Evolutionary conservation across 2,888 invertebrate genomes (phyloP).

Genomic region (Mycalesis mineus): DNA sequence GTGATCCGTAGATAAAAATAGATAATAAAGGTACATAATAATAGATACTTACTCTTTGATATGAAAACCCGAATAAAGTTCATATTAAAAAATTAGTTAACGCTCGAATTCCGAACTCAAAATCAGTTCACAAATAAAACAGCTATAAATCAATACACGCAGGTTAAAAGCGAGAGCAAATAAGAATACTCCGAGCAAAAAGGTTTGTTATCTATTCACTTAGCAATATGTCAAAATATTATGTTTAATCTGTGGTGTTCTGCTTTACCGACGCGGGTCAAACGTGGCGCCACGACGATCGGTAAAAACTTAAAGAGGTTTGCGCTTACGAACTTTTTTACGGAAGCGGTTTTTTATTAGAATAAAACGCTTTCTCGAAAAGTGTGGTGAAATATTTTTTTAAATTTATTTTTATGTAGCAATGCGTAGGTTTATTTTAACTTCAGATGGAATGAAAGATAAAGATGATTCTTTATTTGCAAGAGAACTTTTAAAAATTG

Average conservation of each 20-base stretch:
- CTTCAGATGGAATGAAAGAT: no score
- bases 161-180: constrained; percentile 22
- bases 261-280: constrained; percentile 43
- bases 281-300: constrained; percentile 49
- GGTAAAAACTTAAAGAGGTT: constrained; percentile 21
- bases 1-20: no score
- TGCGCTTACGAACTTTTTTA: constrained; percentile 5
- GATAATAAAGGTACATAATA: no score
- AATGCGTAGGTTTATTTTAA: constrained; percentile 33
- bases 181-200: constrained; percentile 39
- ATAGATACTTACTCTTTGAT: no score
- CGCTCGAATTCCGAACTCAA: neutral
- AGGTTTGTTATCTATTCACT: constrained; percentile 60
- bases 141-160: constrained; percentile 24
- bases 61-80: no score
- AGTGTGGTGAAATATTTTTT: neutral
- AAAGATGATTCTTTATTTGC: no score
- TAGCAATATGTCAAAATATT: constrained; percentile 64
- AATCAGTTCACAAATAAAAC: constrained; percentile 3
- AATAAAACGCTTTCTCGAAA: constrained; percentile 32
- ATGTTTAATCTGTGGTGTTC: constrained; percentile 46
- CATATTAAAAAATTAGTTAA: no score
- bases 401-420: neutral
- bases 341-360: neutral
- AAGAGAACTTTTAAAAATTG: no score